phyloP scores from a whole-genome alignment of 1,140 invertebrate genomes.

The Lucilia cuprina region DNA sequence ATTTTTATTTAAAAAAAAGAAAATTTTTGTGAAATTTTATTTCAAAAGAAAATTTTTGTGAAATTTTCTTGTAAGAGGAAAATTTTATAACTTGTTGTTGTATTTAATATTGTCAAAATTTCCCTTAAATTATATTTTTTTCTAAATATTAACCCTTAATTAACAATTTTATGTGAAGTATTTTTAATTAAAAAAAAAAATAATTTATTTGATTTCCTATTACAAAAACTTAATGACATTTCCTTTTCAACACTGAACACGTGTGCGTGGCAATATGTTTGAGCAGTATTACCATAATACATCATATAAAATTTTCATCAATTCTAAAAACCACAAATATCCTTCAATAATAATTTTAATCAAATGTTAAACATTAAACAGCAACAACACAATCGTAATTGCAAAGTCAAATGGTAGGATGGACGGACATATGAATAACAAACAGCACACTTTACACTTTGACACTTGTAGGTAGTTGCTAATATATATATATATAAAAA shows the following conservation, averaged over 20 bases:
- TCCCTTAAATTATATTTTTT: background rate
- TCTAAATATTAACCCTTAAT: background rate
- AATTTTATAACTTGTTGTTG: no score
- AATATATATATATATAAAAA: no score
- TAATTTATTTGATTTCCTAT: background rate
- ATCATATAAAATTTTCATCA: background rate
- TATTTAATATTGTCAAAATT: background rate
- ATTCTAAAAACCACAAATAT: background rate
- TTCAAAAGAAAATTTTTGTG: no score
- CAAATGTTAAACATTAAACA: background rate
- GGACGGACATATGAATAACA: background rate
- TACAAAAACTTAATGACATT: background rate
- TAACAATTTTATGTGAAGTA: background rate
- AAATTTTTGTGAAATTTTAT: no score
- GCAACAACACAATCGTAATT: background rate
- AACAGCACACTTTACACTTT: constrained; percentile 1
- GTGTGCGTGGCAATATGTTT: background rate
- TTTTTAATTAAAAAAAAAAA: background rate
- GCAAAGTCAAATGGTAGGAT: background rate
- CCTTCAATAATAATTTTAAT: constrained; percentile 18
- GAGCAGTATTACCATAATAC: background rate
- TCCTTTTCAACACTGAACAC: background rate
- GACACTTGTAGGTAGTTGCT: background rate
- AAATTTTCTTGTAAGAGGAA: no score
- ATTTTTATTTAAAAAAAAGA: no score